Evolutionary conservation across 2,113 vertebrate species (phyloP).

Genomic region (Arenaria interpres): DNA sequence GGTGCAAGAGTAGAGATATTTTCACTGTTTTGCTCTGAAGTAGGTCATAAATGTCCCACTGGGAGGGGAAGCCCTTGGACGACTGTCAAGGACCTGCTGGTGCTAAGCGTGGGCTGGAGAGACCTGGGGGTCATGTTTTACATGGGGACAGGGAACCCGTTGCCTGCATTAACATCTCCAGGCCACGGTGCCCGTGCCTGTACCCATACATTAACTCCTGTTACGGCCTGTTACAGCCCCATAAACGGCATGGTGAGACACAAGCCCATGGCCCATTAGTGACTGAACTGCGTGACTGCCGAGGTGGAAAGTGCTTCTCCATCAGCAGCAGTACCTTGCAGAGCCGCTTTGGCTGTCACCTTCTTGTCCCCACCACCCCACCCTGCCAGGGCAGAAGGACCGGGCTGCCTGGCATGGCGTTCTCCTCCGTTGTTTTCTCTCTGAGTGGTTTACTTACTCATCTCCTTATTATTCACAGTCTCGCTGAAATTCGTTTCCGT

Average conservation of each 20-base stretch:
- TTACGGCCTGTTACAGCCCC: slow-evolving; percentile 23
- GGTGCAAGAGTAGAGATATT: neutral
- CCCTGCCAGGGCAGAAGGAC: neutral
- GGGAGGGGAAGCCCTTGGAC: neutral
- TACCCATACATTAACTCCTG: slow-evolving; percentile 45
- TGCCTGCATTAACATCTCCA: neutral
- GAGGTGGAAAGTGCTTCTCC: neutral
- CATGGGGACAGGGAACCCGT: neutral
- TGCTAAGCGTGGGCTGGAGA: neutral
- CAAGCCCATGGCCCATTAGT: neutral
- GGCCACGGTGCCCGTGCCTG: neutral
- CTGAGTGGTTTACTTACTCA: neutral
- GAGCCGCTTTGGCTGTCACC: neutral
- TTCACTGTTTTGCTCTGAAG: slow-evolving; percentile 15
- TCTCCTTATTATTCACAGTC: neutral
- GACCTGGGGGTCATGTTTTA: slow-evolving; percentile 59
- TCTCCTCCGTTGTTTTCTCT: neutral
- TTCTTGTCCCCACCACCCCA: neutral
- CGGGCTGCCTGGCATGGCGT: neutral
- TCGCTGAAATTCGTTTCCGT: neutral
- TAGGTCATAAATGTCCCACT: neutral
- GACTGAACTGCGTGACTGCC: neutral
- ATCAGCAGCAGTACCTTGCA: rapidly evolving
- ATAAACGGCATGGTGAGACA: neutral
- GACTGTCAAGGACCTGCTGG: neutral